These are phyloP conservation scores for Pecten maximus DNA, from an alignment of 2,888 invertebrate genomes.

Conservation along the genomic window DNA sequence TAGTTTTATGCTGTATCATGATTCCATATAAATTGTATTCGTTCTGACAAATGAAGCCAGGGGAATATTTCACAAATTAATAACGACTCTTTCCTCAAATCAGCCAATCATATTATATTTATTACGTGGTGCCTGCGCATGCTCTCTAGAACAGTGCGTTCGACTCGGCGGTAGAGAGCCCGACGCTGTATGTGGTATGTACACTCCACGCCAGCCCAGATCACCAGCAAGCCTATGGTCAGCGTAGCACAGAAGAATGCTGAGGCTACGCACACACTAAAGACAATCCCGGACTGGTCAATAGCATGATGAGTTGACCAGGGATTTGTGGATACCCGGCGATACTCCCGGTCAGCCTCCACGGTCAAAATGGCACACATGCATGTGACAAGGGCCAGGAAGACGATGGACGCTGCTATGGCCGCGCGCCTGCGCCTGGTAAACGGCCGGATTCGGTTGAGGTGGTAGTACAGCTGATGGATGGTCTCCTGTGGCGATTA, in stretches of 20 bases:
- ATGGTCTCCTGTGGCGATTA: constrained; percentile 57
- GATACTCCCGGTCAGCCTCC: constrained; percentile 64
- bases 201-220: constrained; percentile 65
- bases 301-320: constrained; percentile 55
- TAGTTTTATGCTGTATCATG: too few species aligned
- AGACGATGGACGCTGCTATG: constrained; percentile 60
- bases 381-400: constrained; percentile 61
- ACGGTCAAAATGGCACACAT: constrained; percentile 64
- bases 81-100: not conserved
- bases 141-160: constrained; percentile 47
- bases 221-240: constrained; percentile 61
- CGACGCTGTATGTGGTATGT: constrained; percentile 63
- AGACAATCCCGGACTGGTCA: constrained; percentile 61
- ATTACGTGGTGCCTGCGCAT: constrained; percentile 3
- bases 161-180: constrained; percentile 54
- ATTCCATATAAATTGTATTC: too few species aligned
- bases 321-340: constrained; percentile 57
- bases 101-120: not conserved
- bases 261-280: constrained; percentile 67
- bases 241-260: constrained; percentile 66
- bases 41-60: too few species aligned
- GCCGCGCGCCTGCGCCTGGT: constrained; percentile 61
- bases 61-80: too few species aligned
- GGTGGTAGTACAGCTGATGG: constrained; percentile 58
- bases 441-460: constrained; percentile 60